Evolutionary conservation across 2,113 vertebrate genomes (phyloP), one percentile per base, ranked within the genome.

Genomic region (Camelus bactrianus): DNA sequence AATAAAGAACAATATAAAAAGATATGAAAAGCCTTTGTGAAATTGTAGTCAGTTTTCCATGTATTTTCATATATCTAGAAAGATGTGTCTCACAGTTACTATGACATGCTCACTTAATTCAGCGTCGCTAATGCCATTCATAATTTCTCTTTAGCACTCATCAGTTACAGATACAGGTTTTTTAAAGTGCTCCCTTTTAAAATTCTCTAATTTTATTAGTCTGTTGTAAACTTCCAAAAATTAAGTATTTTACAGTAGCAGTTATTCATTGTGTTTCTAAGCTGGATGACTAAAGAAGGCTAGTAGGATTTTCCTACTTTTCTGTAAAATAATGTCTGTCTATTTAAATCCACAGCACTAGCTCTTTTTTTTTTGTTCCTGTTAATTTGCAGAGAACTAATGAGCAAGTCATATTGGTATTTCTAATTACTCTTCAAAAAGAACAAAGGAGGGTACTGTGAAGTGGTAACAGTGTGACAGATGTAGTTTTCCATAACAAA

Each of bases 261-360:
- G 12, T 54, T 93, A 75, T 77, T 76, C 20, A 76, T 82, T 80
- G 20, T 95, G 58, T 9, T 90, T 94, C 54, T 85, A 26, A 92
- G 22, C 13, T 89, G 22, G 26, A 62, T 8, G 48, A 5, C 52
- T 69, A 82, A 85, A 72, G 81, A 85, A 26, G 81, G 8, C 3
- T 58, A 24, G 6, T 67, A 80, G 6, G 17, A 28, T 52, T 91
- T 91, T 89, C 28, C 48, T 65, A 84, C 65, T 65, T 85, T 80
- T 77, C 56, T 76, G 0, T 79, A 83, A 86, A 91, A 46, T 93
- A 75, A 14, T 70, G 87, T 4, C 14, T 77, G 6, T 85, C 24
- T 96, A 17, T 89, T 82, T 86, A 97, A 83, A 54, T 65, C 35
- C 28, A 35, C 88, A 8, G 2, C 5, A 65, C 7, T 8, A 72